Percentiles rank a stretch among this genome's conserved stretches.
Evolutionary conservation across 2,797 vertebrate species (phyloP).

Genomic region (Thaleichthys pacificus): DNA sequence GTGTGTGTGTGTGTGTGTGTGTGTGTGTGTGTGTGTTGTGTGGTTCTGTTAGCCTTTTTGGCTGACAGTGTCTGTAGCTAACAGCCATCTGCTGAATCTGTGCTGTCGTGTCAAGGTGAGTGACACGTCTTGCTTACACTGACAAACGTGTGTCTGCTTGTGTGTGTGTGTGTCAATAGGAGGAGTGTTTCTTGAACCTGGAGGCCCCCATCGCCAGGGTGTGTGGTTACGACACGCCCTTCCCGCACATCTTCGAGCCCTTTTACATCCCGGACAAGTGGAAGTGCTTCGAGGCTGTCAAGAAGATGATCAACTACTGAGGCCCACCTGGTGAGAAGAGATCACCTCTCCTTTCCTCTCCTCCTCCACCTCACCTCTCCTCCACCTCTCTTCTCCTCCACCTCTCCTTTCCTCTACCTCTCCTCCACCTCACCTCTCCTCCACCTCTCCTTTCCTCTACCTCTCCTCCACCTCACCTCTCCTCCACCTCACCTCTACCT

Average conservation of each 20-base stretch:
- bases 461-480: not conserved
- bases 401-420: not conserved
- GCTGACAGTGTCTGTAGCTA: not conserved
- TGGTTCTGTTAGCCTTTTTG: not conserved
- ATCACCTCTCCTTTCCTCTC: not conserved
- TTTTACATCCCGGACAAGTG: conserved; percentile 99
- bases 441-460: conserved; percentile 25
- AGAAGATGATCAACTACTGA: conserved; percentile 96
- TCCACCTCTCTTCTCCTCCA: conserved; percentile 25
- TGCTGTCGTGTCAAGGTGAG: conserved; percentile 14
- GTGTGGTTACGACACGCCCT: conserved; percentile 97
- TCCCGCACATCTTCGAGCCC: conserved; percentile 95
- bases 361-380: conserved; percentile 13
- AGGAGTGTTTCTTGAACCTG: conserved; percentile 95
- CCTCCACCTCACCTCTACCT: not conserved
- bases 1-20: conserved; percentile 2
- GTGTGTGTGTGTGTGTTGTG: not conserved
- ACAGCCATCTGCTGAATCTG: conserved; percentile 3
- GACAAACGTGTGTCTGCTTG: conserved; percentile 3
- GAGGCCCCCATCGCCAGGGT: conserved; percentile 95
- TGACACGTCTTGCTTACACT: not conserved
- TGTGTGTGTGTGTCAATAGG: conserved; percentile 71
- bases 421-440: not conserved
- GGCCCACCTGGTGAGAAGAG: conserved; percentile 45
- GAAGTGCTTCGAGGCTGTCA: conserved; percentile 96